These are phyloP conservation scores for Tragulus kanchil DNA, from an alignment of 2,113 vertebrate genomes.

Conservation along the genomic window DNA sequence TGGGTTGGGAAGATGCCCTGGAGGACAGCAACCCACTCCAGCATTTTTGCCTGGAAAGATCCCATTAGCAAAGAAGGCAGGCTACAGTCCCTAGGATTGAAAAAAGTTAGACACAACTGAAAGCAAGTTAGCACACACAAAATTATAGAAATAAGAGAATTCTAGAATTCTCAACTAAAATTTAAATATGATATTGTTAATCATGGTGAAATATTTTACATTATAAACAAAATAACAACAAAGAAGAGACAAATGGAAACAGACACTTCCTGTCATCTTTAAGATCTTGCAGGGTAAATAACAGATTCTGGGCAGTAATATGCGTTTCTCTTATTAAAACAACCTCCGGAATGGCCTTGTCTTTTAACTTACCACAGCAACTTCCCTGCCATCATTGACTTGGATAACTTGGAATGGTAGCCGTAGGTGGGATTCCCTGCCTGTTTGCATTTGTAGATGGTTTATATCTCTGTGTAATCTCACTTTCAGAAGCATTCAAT, in stretches of 20 bases:
- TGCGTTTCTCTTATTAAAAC: not conserved
- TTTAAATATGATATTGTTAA: not conserved
- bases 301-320: not conserved
- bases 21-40: not conserved
- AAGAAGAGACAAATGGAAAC: not conserved
- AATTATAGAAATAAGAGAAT: not conserved
- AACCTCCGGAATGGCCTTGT: not conserved
- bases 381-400: not conserved
- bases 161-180: slow-evolving; percentile 16
- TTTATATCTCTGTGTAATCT: not conserved
- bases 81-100: not conserved
- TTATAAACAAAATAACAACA: not conserved
- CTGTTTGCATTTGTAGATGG: not conserved
- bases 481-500: not conserved
- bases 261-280: not conserved
- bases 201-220: not conserved
- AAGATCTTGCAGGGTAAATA: not conserved
- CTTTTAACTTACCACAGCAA: not conserved
- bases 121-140: not conserved
- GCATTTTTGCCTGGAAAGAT: not conserved
- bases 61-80: not conserved
- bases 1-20: not conserved
- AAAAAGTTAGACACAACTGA: not conserved
- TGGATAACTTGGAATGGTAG: not conserved
- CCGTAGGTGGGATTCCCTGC: not conserved